These are phyloP conservation scores for Galago senegalensis DNA, from an alignment of 2,797 vertebrate species.

Conservation along the genomic window DNA sequence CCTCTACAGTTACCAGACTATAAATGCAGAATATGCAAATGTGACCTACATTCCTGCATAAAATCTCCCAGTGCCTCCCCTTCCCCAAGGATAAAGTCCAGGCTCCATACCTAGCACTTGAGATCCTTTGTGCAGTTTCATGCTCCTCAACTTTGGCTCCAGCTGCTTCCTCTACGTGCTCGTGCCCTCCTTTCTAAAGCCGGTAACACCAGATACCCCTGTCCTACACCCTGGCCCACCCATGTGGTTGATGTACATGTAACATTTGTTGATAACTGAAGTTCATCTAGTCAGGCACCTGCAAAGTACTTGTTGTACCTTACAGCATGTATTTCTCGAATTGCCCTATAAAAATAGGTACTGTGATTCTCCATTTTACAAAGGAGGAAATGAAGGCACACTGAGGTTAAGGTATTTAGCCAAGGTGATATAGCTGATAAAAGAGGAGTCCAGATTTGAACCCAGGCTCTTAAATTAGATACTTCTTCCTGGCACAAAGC, in stretches of 20 bases:
- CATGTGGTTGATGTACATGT: neutral
- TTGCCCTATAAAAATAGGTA: neutral
- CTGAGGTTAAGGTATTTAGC: neutral
- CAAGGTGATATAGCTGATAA: neutral
- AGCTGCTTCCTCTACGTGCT: neutral
- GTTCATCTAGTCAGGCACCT: neutral
- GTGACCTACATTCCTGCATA: neutral
- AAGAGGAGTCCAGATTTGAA: slow-evolving; percentile 21
- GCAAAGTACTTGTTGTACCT: neutral
- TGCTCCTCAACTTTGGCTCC: neutral
- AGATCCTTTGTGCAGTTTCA: neutral
- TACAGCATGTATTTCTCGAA: neutral
- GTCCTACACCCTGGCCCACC: neutral
- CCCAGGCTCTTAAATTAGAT: neutral
- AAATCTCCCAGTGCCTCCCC: neutral
- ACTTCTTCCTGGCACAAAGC: neutral
- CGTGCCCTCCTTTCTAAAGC: neutral
- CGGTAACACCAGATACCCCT: neutral
- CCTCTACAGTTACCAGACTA: neutral
- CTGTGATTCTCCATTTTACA: slow-evolving; percentile 37
- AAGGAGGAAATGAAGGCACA: neutral
- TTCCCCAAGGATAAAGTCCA: neutral
- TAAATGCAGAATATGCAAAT: neutral
- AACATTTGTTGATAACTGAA: neutral
- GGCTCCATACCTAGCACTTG: neutral